Conservation (phyloP, 2,797 vertebrate species). For the Falco cherrug region DNA sequence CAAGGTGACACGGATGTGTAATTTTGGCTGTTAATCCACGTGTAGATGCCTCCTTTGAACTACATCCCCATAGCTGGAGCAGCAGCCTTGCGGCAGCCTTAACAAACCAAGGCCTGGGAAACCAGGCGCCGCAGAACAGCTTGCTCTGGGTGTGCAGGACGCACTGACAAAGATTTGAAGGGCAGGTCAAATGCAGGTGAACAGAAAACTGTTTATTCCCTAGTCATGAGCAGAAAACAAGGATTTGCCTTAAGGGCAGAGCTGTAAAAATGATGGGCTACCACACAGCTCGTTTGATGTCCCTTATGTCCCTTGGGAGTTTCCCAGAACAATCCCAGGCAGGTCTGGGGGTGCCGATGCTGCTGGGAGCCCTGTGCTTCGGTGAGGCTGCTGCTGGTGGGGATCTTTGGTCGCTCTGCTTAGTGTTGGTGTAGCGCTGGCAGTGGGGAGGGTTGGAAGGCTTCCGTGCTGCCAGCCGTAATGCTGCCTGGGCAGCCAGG, state of each 20-base stretch:
- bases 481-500: neutral
- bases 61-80: neutral
- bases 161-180: neutral
- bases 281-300: neutral
- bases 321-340: neutral
- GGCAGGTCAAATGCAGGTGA: neutral
- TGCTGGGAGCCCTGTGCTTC: neutral
- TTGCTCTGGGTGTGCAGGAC: neutral
- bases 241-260: neutral
- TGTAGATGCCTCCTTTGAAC: neutral
- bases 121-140: neutral
- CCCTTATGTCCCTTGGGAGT: accelerated
- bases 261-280: neutral
- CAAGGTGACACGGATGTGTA: neutral
- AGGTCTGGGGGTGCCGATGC: neutral
- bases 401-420: neutral
- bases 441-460: neutral
- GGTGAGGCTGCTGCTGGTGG: neutral
- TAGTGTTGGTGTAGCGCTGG: neutral
- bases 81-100: accelerated
- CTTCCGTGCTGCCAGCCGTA: accelerated
- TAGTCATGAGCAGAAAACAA: neutral
- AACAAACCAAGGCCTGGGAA: neutral
- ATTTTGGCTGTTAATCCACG: neutral
- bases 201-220: neutral